Base-by-base conservation (phyloP, 2,888 invertebrate species). In the Catocala sponsa region DNA sequence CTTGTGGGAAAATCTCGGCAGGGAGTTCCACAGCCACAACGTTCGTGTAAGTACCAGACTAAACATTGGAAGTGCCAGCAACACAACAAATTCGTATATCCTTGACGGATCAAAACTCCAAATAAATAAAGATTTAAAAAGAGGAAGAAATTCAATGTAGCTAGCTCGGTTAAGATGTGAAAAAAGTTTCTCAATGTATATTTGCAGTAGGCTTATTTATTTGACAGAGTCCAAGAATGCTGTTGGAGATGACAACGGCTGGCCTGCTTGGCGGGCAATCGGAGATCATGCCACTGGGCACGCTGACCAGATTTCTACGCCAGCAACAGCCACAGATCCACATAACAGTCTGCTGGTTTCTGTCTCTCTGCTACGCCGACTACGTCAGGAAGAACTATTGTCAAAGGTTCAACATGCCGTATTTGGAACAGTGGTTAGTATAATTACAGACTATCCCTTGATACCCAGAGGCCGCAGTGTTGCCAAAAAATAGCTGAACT, bases 321-420 rank as follows among this genome's bases (percentile, higher is more conserved):
- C 86, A 86, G 72, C 94, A 94, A 76, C 94, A 93, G 80, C 92
- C 92, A 0, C 93, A 92, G 79, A 92, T 94, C 74, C 94, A 94
- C 84, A 91, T 94, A 69, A 94, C 94, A 0, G 73, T 91, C n/a
- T 94, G 94, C 86, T 94, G 94, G 94, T 91, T 94, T 84, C 87
- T 94, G 33, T 89, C 94, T 0, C 86, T 94, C 11, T 94, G 93
- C 79, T 93, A 92, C 81, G 94, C 94, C 0, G 94, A 94, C 72
- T 94, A 91, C 78, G 89, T 94, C 54, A 82, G 94, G 71, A 94
- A 93, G 67, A 83, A 91, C 65, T 94, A 92, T 83, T 94, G 93
- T 74, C 85, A 83, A 64, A 77, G 90, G 5, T 94, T 92, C 84
- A 91, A 91, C 59, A 77, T 94, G 86, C 94, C 94, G 0, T 94